Evolutionary conservation across 2,888 invertebrate species (phyloP).

Genomic region (Chorisops tibialis): DNA sequence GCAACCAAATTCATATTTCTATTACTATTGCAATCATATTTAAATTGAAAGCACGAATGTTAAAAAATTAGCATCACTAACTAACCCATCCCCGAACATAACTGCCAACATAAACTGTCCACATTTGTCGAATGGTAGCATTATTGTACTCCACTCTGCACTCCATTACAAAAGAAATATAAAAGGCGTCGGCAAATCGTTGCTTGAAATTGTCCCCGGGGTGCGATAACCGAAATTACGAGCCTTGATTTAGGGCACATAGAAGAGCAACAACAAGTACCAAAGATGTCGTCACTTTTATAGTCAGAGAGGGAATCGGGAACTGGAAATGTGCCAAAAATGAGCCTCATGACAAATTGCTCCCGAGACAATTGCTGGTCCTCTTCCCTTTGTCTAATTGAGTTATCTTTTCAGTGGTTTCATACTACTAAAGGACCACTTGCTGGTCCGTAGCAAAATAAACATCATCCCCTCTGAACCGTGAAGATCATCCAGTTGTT

Average conservation of each 20-base stretch:
- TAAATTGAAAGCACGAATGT: too few species aligned
- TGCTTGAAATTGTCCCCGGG: slow-evolving; percentile 37
- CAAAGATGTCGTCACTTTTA: slow-evolving; percentile 22
- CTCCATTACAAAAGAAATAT: neutral
- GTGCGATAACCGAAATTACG: slow-evolving; percentile 46
- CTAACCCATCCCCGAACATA: neutral
- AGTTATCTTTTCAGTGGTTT: slow-evolving; percentile 3
- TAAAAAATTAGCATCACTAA: neutral
- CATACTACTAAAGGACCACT: neutral
- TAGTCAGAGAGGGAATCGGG: slow-evolving; percentile 6
- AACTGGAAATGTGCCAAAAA: slow-evolving; percentile 25
- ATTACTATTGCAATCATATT: too few species aligned
- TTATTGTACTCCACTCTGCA: neutral
- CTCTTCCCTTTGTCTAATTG: slow-evolving; percentile 19
- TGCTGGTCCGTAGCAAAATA: neutral
- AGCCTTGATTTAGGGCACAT: slow-evolving; percentile 38
- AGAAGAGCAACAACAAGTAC: slow-evolving; percentile 11
- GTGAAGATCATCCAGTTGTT: neutral
- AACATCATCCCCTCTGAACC: neutral
- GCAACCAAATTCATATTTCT: too few species aligned
- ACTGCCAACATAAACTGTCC: slow-evolving; percentile 13
- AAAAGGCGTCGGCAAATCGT: slow-evolving; percentile 28
- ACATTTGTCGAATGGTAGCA: slow-evolving; percentile 10
- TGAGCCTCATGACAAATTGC: slow-evolving; percentile 25
- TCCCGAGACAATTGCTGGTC: slow-evolving; percentile 19